Evolutionary conservation across 2,888 invertebrate genomes (phyloP).

Genomic region (Taphrorychus bicolor): DNA sequence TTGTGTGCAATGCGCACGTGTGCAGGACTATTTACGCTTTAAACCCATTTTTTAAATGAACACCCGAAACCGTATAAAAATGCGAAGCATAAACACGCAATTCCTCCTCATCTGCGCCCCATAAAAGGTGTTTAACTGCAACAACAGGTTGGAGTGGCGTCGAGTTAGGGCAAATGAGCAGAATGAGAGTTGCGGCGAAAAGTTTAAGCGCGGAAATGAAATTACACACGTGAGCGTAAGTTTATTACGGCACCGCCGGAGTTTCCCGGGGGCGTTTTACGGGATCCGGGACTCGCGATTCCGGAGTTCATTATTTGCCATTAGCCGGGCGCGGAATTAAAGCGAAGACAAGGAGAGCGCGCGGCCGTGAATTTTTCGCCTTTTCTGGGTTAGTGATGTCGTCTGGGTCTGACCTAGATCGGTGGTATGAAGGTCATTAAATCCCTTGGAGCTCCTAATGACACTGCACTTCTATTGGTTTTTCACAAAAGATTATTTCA

Average conservation of each 20-base stretch:
- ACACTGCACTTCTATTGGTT: too few relatives aligned
- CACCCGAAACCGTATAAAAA: neutral
- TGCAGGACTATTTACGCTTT: too few relatives aligned
- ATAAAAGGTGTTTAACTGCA: conserved; percentile 41
- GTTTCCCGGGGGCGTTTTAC: conserved; percentile 15
- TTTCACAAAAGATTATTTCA: too few relatives aligned
- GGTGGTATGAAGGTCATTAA: neutral
- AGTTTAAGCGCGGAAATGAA: conserved; percentile 38
- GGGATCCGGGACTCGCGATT: conserved; percentile 22
- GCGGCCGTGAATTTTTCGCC: conserved; percentile 15
- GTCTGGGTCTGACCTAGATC: conserved; percentile 14
- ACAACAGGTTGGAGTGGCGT: conserved; percentile 42
- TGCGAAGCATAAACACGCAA: neutral
- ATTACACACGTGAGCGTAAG: conserved; percentile 41
- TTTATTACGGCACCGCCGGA: conserved; percentile 32
- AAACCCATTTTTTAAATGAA: neutral
- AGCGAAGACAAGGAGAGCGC: conserved; percentile 23
- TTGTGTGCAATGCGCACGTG: too few relatives aligned
- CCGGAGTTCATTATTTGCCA: conserved; percentile 37
- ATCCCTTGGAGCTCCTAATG: too few relatives aligned
- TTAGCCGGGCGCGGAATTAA: conserved; percentile 32
- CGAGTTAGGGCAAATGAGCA: conserved; percentile 37
- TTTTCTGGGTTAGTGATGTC: conserved; percentile 25
- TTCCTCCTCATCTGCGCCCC: conserved; percentile 15
- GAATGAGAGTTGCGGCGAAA: conserved; percentile 39